Conservation (phyloP, 2,888 invertebrate genomes). For the Cecidostiba fungosa region DNA sequence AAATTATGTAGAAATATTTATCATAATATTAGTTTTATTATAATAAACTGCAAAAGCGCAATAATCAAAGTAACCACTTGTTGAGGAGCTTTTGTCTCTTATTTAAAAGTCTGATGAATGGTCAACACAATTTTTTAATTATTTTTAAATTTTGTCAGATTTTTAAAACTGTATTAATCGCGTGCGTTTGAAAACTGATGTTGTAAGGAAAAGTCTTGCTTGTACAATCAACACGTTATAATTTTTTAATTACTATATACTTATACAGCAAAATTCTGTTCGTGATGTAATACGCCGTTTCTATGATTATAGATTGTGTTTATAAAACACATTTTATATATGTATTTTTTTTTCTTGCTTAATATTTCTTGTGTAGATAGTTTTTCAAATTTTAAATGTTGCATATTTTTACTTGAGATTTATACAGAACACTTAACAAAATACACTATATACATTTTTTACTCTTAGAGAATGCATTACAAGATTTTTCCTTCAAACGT, state of each 20-base stretch:
- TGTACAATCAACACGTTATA: slow-evolving; percentile 4
- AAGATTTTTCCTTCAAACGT: slow-evolving; percentile 40
- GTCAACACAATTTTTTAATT: background rate
- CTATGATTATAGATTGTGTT: background rate
- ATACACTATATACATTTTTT: background rate
- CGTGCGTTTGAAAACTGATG: background rate
- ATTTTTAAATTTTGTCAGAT: background rate
- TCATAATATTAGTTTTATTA: background rate
- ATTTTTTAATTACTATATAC: background rate
- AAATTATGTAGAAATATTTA: slow-evolving; percentile 1
- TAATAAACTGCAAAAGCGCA: background rate
- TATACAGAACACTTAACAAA: background rate
- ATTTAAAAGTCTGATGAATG: slow-evolving; percentile 1
- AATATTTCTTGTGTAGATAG: background rate
- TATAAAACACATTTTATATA: background rate
- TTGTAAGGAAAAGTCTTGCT: slow-evolving; percentile 40
- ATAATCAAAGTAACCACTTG: background rate
- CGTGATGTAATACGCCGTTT: background rate
- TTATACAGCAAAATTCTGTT: background rate
- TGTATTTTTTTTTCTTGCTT: background rate
- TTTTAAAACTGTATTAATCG: background rate
- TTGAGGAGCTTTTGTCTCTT: background rate
- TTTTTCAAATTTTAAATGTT: slow-evolving; percentile 16
- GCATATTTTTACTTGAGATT: background rate
- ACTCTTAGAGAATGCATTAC: slow-evolving; percentile 23